These are phyloP conservation scores for Ommatoiulus sabulosus DNA, from an alignment of 2,888 invertebrate genomes.

Conservation along the genomic window DNA sequence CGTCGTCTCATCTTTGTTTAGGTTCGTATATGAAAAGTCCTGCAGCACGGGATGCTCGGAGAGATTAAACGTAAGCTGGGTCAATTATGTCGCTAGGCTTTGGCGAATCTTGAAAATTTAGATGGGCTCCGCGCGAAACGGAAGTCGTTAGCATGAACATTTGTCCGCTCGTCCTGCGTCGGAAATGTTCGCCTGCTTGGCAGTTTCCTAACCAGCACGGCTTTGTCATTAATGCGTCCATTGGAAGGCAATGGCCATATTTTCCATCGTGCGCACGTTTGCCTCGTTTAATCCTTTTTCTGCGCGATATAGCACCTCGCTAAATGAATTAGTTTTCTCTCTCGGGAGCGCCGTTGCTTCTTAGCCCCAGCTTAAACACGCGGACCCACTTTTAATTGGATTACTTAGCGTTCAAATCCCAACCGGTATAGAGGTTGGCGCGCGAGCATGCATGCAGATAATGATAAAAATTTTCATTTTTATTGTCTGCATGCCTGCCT, in stretches of 20 bases:
- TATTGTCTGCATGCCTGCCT: background rate
- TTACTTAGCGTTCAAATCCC: conserved; percentile 6
- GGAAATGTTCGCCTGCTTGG: conserved; percentile 53
- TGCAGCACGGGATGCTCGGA: background rate
- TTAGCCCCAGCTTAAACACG: background rate
- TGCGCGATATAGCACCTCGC: background rate
- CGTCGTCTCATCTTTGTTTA: too few species aligned
- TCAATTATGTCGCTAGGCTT: conserved; percentile 53
- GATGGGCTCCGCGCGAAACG: conserved; percentile 35
- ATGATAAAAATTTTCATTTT: conserved; percentile 29
- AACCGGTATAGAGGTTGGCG: background rate
- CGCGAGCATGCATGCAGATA: background rate
- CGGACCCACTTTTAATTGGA: conserved; percentile 33
- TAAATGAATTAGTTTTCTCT: conserved; percentile 8
- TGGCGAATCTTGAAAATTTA: conserved; percentile 51
- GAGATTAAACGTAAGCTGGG: conserved; percentile 53
- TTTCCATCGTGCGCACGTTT: background rate
- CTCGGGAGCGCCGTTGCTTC: background rate
- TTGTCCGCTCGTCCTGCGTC: conserved; percentile 47
- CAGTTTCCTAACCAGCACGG: conserved; percentile 38
- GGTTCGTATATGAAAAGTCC: background rate
- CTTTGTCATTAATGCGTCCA: conserved; percentile 35
- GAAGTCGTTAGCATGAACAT: conserved; percentile 52
- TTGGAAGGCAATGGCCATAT: conserved; percentile 35
- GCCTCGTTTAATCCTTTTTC: conserved; percentile 6